These are phyloP conservation scores for Hippocampus abdominalis DNA, from an alignment of 2,113 vertebrate species.

Conservation along the genomic window DNA sequence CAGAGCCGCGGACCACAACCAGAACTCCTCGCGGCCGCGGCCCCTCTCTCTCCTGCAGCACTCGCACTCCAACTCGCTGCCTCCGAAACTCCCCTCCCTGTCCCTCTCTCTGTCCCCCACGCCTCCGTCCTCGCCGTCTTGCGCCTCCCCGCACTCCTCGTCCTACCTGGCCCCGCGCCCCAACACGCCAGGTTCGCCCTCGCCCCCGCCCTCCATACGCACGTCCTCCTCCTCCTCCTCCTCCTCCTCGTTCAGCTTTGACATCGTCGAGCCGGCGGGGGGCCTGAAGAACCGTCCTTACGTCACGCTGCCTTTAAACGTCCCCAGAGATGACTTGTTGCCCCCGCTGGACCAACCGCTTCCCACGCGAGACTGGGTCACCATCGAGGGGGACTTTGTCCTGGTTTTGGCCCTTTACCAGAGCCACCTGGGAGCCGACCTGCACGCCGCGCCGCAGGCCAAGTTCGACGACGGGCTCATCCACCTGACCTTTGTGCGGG, in stretches of 20 bases:
- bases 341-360: conserved; percentile 79
- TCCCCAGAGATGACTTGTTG: conserved; percentile 76
- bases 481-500: conserved; percentile 83
- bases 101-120: conserved; percentile 72
- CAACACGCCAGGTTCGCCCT: conserved; percentile 68
- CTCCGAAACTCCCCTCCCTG: conserved; percentile 71
- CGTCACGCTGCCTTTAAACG: conserved; percentile 55
- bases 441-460: conserved; percentile 80
- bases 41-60: conserved; percentile 72
- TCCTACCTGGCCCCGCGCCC: conserved; percentile 66
- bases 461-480: conserved; percentile 83
- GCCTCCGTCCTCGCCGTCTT: conserved; percentile 70
- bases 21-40: conserved; percentile 69
- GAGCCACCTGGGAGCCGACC: conserved; percentile 81
- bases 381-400: conserved; percentile 84
- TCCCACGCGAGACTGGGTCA: conserved; percentile 82
- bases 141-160: conserved; percentile 65
- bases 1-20: conserved; percentile 73
- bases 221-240: conserved; percentile 65
- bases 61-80: conserved; percentile 74
- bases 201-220: conserved; percentile 61
- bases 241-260: conserved; percentile 73
- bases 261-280: conserved; percentile 64
- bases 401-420: conserved; percentile 84
- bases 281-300: conserved; percentile 57